Evolutionary conservation across 2,113 vertebrate species (phyloP).

Genomic region (Natator depressus): DNA sequence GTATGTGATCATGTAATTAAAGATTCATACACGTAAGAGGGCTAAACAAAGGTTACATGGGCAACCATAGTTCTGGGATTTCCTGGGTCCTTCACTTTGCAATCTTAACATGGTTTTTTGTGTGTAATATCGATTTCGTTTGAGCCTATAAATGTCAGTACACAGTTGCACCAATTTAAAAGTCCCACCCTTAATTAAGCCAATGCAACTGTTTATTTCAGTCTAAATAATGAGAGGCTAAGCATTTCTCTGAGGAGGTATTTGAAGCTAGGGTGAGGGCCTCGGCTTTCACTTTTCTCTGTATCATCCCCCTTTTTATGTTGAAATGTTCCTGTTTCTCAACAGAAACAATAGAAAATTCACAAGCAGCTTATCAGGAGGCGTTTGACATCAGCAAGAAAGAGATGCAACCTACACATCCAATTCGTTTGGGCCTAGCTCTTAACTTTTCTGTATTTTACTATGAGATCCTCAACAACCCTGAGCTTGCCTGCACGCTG

Average conservation of each 20-base stretch:
- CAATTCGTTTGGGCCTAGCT: conserved; percentile 96
- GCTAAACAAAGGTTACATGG: background rate
- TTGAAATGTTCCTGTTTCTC: background rate
- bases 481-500: conserved; percentile 91
- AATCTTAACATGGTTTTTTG: background rate
- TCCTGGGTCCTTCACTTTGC: background rate
- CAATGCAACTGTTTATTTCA: background rate
- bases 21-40: too few relatives aligned
- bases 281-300: background rate
- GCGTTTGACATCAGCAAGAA: conserved; percentile 91
- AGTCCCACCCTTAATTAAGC: background rate
- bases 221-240: background rate
- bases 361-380: conserved; percentile 90
- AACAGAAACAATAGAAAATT: conserved; percentile 88
- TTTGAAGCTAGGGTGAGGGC: rapidly evolving
- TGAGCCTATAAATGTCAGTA: background rate
- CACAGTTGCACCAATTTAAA: background rate
- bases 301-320: background rate
- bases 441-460: conserved; percentile 99
- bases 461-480: conserved; percentile 97
- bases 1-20: background rate
- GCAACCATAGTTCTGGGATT: background rate
- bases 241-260: background rate
- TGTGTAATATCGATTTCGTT: background rate
- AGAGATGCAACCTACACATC: conserved; percentile 94